Evolutionary conservation across 2,888 invertebrate genomes (phyloP).

Genomic region (Tyria jacobaeae): DNA sequence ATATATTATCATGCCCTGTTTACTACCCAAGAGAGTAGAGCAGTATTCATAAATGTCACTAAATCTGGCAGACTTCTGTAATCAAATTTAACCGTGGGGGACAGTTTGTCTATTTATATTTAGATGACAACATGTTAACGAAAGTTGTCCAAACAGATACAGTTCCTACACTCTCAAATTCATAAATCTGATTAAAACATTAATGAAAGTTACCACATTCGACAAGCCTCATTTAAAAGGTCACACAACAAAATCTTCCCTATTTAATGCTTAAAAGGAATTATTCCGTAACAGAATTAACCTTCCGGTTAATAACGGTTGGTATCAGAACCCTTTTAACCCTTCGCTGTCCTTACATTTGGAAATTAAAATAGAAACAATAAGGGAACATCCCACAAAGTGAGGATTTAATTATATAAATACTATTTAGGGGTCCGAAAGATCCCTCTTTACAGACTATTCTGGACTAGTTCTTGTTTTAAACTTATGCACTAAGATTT

Average conservation of each 20-base stretch:
- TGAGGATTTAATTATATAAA: slow-evolving; percentile 7
- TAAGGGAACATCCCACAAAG: slow-evolving; percentile 18
- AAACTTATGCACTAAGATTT: not conserved
- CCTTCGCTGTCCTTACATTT: slow-evolving; percentile 14
- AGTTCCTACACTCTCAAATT: not conserved
- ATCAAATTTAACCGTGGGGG: too few relatives aligned
- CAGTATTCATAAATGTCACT: too few relatives aligned
- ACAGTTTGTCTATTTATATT: too few relatives aligned
- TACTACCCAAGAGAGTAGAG: too few relatives aligned
- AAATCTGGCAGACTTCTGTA: too few relatives aligned
- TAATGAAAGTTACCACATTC: slow-evolving; percentile 18
- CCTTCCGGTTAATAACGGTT: slow-evolving; percentile 36
- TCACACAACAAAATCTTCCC: slow-evolving; percentile 20
- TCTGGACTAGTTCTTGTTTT: not conserved
- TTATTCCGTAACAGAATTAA: slow-evolving; percentile 34
- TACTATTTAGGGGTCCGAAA: not conserved
- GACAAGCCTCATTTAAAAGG: slow-evolving; percentile 14
- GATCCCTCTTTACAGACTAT: not conserved
- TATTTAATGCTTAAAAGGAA: slow-evolving; percentile 20
- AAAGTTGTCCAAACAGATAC: not conserved
- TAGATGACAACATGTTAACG: not conserved
- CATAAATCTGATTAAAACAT: not conserved
- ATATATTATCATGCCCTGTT: too few relatives aligned
- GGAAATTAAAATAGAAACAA: slow-evolving; percentile 37
- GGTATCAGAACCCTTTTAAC: slow-evolving; percentile 21